A percentile compares a stretch with the other conserved stretches of the same genome.
Evolutionary conservation across 2,888 invertebrate species (phyloP).

Genomic region (Parochlus steinenii): DNA sequence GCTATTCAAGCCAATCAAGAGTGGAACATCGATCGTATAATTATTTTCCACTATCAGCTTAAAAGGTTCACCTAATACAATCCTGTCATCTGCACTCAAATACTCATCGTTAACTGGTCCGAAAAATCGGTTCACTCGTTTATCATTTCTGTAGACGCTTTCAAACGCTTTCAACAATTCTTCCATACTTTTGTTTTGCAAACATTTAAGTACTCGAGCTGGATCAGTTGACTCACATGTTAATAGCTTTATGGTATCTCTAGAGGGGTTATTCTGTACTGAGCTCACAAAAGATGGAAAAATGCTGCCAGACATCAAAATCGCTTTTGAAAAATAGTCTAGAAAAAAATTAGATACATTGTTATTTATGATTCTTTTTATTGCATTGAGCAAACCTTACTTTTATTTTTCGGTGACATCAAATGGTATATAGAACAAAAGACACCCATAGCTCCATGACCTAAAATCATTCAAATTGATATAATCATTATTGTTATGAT

Average conservation of each 20-base stretch:
- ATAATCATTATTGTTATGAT: no score
- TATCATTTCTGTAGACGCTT: slow-evolving; percentile 32
- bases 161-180: slow-evolving; percentile 42
- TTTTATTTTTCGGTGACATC: slow-evolving; percentile 45
- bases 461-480: no score
- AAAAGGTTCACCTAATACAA: slow-evolving; percentile 38
- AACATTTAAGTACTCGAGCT: slow-evolving; percentile 40
- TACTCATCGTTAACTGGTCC: slow-evolving; percentile 47
- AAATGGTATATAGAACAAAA: slow-evolving; percentile 50
- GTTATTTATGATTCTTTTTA: slow-evolving; percentile 11
- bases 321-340: slow-evolving; percentile 43
- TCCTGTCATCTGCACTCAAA: slow-evolving; percentile 37
- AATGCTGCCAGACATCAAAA: slow-evolving; percentile 47
- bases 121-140: slow-evolving; percentile 19
- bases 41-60: slow-evolving; percentile 35
- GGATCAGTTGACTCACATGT: slow-evolving; percentile 33
- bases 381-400: slow-evolving; percentile 25
- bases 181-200: slow-evolving; percentile 39
- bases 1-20: slow-evolving; percentile 50
- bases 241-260: slow-evolving; percentile 30
- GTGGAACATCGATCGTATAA: slow-evolving; percentile 38
- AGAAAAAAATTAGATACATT: slow-evolving; percentile 13
- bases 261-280: slow-evolving; percentile 29
- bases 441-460: slow-evolving; percentile 61
- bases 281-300: slow-evolving; percentile 33